phyloP scores from a whole-genome alignment of 2,888 invertebrate genomes.

The Mechanitis mazaeus region DNA sequence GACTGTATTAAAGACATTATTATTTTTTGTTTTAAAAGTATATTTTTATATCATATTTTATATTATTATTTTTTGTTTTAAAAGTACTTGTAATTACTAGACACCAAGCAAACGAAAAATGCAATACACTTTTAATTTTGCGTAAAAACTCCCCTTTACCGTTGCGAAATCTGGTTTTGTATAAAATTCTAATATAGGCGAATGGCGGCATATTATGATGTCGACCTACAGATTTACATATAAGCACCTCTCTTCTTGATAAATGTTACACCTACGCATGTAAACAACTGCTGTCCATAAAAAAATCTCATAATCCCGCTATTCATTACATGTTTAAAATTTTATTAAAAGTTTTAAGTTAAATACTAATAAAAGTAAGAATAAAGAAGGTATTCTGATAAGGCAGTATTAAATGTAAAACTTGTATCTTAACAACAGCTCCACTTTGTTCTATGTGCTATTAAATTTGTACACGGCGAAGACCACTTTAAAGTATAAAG shows the following conservation, averaged over 20 bases:
- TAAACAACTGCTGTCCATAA: not conserved
- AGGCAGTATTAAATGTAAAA: too few species aligned
- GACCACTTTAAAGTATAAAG: too few species aligned
- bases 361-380: too few species aligned
- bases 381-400: too few species aligned
- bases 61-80: too few species aligned
- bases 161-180: not conserved
- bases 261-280: not conserved
- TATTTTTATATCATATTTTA: not conserved
- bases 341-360: too few species aligned
- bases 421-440: too few species aligned
- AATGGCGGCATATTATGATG: not conserved
- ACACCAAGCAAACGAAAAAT: not conserved
- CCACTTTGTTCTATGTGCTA: too few species aligned
- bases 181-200: not conserved
- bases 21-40: too few species aligned
- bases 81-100: not conserved
- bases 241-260: slow-evolving; percentile 1
- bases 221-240: slow-evolving; percentile 10
- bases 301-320: not conserved
- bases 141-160: not conserved
- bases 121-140: not conserved
- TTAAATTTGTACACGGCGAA: too few species aligned
- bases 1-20: too few species aligned
- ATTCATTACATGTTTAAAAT: too few species aligned